Evolutionary conservation across 2,888 invertebrate species (phyloP).

Genomic region (Eristalis pertinax): DNA sequence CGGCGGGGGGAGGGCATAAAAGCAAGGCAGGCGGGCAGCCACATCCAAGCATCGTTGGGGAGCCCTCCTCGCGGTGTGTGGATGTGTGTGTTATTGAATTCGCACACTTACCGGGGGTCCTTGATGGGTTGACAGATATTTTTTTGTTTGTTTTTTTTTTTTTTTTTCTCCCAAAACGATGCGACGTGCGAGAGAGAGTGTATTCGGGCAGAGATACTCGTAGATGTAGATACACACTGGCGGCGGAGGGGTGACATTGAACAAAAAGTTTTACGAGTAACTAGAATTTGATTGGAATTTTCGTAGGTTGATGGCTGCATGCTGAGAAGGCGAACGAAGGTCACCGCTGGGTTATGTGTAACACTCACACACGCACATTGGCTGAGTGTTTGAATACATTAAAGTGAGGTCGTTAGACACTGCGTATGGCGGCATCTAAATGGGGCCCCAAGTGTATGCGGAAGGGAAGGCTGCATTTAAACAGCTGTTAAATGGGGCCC

Average conservation of each 20-base stretch:
- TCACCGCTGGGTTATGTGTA: constrained; percentile 22
- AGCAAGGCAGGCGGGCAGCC: not conserved
- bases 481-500: not conserved
- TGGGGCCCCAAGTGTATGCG: not conserved
- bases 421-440: constrained; percentile 11
- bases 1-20: too few species aligned
- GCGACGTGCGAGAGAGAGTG: not conserved
- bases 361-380: constrained; percentile 9
- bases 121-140: not conserved
- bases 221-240: not conserved
- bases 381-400: constrained; percentile 35
- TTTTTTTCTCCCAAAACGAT: not conserved
- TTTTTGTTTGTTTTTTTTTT: not conserved
- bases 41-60: not conserved
- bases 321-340: constrained; percentile 57
- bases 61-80: not conserved
- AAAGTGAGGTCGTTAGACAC: constrained; percentile 17
- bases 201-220: not conserved
- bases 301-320: constrained; percentile 41
- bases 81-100: not conserved
- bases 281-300: constrained; percentile 41
- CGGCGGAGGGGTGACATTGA: constrained; percentile 33
- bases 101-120: constrained; percentile 11
- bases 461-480: constrained; percentile 1
- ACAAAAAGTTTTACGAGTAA: constrained; percentile 11